These are phyloP conservation scores for Hanleya hanleyi DNA, from an alignment of 2,888 invertebrate species.

Conservation along the genomic window DNA sequence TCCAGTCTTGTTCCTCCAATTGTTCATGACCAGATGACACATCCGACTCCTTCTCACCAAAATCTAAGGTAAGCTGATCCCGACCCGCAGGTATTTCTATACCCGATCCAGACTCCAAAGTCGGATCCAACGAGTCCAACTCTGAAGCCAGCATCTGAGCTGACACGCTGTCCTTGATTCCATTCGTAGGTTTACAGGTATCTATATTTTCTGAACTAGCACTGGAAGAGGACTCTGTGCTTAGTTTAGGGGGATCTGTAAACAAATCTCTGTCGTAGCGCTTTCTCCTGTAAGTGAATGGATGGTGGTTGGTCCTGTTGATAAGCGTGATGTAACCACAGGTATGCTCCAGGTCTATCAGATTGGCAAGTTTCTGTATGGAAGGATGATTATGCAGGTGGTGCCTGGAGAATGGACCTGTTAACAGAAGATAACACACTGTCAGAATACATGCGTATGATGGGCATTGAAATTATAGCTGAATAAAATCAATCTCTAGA, in stretches of 20 bases:
- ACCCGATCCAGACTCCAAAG: slow-evolving; percentile 42
- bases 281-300: not conserved
- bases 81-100: too few species aligned
- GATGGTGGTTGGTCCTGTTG: slow-evolving; percentile 54
- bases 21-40: slow-evolving; percentile 20
- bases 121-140: slow-evolving; percentile 78
- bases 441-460: too few species aligned
- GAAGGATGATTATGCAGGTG: slow-evolving; percentile 80
- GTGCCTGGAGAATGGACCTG: slow-evolving; percentile 55
- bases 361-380: slow-evolving; percentile 79
- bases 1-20: slow-evolving; percentile 80
- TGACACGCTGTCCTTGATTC: slow-evolving; percentile 83
- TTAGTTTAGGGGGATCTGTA: not conserved
- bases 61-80: slow-evolving; percentile 49
- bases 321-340: slow-evolving; percentile 88
- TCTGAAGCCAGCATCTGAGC: slow-evolving; percentile 85
- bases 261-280: not conserved
- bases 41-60: slow-evolving; percentile 31
- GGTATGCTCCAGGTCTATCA: slow-evolving; percentile 83
- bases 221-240: slow-evolving; percentile 10
- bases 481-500: too few species aligned
- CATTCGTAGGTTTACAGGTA: slow-evolving; percentile 83
- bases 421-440: too few species aligned
- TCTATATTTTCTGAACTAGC: slow-evolving; percentile 35
- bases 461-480: too few species aligned